Conservation (phyloP, 2,113 vertebrate genomes). For the Eurypyga helias region DNA sequence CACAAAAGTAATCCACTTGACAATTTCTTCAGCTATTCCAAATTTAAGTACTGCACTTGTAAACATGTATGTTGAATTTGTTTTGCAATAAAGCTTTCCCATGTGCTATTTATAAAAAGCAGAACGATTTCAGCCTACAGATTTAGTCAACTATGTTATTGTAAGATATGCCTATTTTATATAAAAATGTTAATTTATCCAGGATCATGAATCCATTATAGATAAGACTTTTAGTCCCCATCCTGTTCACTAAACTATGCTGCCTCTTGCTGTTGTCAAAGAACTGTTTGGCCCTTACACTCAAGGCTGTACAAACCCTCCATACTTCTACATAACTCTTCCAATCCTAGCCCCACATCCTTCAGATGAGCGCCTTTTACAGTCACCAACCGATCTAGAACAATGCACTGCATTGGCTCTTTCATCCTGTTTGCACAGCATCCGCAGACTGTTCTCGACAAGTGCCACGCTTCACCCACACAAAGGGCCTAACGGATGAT, state of each 20-base stretch:
- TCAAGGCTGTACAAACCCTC: not conserved
- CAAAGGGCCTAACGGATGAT: conserved; percentile 18
- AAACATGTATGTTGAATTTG: not conserved
- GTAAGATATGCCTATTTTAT: not conserved
- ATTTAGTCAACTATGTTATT: conserved; percentile 32
- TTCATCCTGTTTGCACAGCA: not conserved
- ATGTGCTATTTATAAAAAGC: not conserved
- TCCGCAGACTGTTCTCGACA: not conserved
- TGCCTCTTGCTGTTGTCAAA: not conserved
- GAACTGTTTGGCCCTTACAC: not conserved
- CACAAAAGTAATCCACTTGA: not conserved
- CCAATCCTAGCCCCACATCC: not conserved
- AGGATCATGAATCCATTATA: not conserved
- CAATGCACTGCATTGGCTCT: not conserved
- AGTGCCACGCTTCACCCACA: not conserved
- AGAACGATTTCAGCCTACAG: not conserved
- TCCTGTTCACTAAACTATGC: not conserved
- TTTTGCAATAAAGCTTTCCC: conserved; percentile 1
- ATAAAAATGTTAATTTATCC: not conserved
- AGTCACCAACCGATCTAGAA: not conserved
- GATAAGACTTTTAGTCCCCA: not conserved
- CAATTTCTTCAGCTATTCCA: not conserved
- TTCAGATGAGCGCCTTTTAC: not conserved
- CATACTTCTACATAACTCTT: not conserved
- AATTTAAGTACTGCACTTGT: conserved; percentile 18